Base-by-base conservation (phyloP, 2,888 invertebrate species). In the Deilephila porcellus region DNA sequence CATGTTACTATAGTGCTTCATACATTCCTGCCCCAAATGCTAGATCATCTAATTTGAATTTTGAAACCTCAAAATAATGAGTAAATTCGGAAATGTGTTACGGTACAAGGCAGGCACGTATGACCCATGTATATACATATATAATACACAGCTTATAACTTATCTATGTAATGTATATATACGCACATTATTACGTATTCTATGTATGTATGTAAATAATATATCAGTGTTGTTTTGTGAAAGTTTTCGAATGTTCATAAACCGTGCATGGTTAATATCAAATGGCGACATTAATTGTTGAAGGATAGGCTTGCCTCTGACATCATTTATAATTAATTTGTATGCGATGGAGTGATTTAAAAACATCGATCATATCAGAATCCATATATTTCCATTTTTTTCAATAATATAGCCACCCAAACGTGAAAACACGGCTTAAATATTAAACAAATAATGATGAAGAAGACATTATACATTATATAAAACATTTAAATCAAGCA, bases 201-300 rank as follows among this genome's bases (percentile, higher is more conserved):
- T 62, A 53, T 73, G 72, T 79, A 80, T 83, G 78, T 81, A 83
- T 84, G 84, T 84, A 84, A 80, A 84, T 83, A 86, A 76, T 81
- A 72, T 75, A 62, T 78, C 76, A 74, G 64, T 76, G 78, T 76
- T 79, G 78, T 82, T 82, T 81, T 77, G 78, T 79, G 76, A 78
- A 76, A 74, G 71, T 74, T 76, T 71, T 72, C 74, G n/a, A 78
- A 73, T 76, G 70, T 78, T 60, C 37, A 53, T 81, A 71, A 71
- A 63, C 53, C 56, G 34, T 72, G 34, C 53, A 25, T 62, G 45
- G 17, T 7, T 52, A 25, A 52, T 67, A 45, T 17, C 34, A 19
- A 34, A 17, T 67, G 14, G 25, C 52, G 52, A 45, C 25, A 45
- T 25, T 25, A 5, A 62, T 11, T 62, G 1, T 62, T 62, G 4